A percentile compares a stretch with the other conserved stretches of the same genome.
phyloP scores from a whole-genome alignment of 2,797 vertebrate species.

The Cryptoblepharus egeriae region DNA sequence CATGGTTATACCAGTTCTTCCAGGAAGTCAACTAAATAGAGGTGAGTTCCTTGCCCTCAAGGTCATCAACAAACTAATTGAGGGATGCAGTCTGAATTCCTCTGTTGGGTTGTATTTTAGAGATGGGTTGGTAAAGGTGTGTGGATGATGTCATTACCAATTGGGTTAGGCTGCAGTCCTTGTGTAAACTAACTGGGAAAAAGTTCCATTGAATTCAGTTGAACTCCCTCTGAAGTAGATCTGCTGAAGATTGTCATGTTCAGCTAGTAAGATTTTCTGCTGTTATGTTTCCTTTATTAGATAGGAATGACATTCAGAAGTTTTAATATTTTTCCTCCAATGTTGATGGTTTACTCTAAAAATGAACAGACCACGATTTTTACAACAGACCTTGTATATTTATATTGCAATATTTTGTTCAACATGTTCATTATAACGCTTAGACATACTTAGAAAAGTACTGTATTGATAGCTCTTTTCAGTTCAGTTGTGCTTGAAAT shows the following conservation, averaged over 20 bases:
- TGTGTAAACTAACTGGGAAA: too few relatives aligned
- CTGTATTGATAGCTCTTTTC: not conserved
- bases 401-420: not conserved
- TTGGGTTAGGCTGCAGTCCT: not conserved
- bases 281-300: not conserved
- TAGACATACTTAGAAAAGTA: not conserved
- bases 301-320: not conserved
- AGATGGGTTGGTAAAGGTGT: not conserved
- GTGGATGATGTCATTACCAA: not conserved
- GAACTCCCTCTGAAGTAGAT: too few relatives aligned
- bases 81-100: not conserved
- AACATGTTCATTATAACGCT: not conserved
- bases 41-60: constrained; percentile 7
- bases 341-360: not conserved
- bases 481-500: not conserved
- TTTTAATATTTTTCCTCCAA: not conserved
- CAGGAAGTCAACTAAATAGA: constrained; percentile 11
- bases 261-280: not conserved
- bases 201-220: too few relatives aligned
- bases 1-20: not conserved
- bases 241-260: too few relatives aligned
- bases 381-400: not conserved
- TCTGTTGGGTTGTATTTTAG: not conserved
- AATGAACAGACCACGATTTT: not conserved
- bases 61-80: not conserved